Evolutionary conservation across 2,113 vertebrate species (phyloP).

Genomic region (Oreochromis spilurus): DNA sequence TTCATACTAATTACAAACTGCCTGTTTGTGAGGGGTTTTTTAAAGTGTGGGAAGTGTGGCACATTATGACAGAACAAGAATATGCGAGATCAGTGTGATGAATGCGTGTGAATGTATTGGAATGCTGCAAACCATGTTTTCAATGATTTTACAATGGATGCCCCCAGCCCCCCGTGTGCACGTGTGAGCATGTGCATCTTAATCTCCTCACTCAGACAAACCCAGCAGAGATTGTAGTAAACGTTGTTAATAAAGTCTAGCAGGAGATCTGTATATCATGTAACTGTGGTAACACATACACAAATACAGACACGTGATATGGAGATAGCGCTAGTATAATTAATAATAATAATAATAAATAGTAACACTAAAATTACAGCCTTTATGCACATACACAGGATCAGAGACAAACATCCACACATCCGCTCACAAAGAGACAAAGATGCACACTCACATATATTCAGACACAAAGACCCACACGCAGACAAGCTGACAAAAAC

Average conservation of each 20-base stretch:
- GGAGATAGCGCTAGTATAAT: neutral
- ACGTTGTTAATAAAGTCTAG: slow-evolving; percentile 50
- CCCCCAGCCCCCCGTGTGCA: neutral
- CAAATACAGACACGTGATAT: neutral
- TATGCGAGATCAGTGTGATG: neutral
- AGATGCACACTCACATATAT: neutral
- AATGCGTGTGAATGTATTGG: neutral
- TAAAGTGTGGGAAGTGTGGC: slow-evolving; percentile 3
- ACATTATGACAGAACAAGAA: slow-evolving; percentile 6
- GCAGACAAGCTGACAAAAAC: neutral
- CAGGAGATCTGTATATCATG: slow-evolving; percentile 18
- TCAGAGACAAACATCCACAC: neutral
- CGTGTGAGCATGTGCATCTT: slow-evolving; percentile 9
- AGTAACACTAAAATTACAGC: slow-evolving; percentile 11
- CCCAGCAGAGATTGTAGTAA: slow-evolving; percentile 32
- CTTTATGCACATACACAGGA: neutral
- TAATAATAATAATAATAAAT: slow-evolving; percentile 2
- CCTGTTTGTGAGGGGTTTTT: neutral
- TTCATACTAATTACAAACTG: neutral
- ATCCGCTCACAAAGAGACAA: slow-evolving; percentile 3
- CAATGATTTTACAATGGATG: slow-evolving; percentile 1
- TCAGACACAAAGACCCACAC: slow-evolving; percentile 42
- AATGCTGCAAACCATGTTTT: neutral
- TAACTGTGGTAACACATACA: neutral
- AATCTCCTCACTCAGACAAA: slow-evolving; percentile 29